Evolutionary conservation across 2,888 invertebrate species (phyloP), one percentile per base, ranked within the genome.

Genomic region (Pelosia muscerda): DNA sequence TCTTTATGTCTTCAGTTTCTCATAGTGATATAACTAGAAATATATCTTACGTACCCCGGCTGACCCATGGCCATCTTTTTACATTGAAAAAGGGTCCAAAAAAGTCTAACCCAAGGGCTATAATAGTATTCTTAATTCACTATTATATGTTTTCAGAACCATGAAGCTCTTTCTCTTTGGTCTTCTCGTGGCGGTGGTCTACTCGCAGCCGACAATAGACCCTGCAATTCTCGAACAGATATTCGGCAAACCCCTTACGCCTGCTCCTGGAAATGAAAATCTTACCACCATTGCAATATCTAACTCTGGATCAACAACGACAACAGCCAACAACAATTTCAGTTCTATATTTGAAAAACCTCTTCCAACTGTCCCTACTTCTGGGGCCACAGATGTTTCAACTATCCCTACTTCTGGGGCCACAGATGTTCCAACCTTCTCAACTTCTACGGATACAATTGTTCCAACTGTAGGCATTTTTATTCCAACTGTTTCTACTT

Each of bases 121-220:
- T 34, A 34, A 34, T 1, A 10, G 10, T 38, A 15, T 38, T 49
- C 8, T 8, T 2, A 19, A 49, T 38, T 38, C 4, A n/a, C 49
- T 9, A 3, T n/a, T 3, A n/a, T 26, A 22, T 53, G 13, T 53
- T 26, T n/a, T 9, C 42, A 62, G 61, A 62, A 62, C 13, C n/a
- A 62, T 62, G 61, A 53, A 62, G 26, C 22, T 62, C 0, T 62
- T 62, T 4, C 0, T 62, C 61, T 22, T 62, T 4, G 15, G n/a
- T 11, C 22, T 62, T 2, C 26, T 49, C 2, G 22, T 49, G 9
- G 15, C 22, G 8, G 22, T 62, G 3, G 28, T n/a, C 49, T 28
- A 28, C 11, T 62, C 61, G 13, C 61, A 62, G 53, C 22, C 11
- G 15, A 62, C 53, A 1, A 53, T 62, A 62, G 61, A 62, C 28